phyloP scores from a whole-genome alignment of 2,113 vertebrate genomes.

The Anhinga anhinga region DNA sequence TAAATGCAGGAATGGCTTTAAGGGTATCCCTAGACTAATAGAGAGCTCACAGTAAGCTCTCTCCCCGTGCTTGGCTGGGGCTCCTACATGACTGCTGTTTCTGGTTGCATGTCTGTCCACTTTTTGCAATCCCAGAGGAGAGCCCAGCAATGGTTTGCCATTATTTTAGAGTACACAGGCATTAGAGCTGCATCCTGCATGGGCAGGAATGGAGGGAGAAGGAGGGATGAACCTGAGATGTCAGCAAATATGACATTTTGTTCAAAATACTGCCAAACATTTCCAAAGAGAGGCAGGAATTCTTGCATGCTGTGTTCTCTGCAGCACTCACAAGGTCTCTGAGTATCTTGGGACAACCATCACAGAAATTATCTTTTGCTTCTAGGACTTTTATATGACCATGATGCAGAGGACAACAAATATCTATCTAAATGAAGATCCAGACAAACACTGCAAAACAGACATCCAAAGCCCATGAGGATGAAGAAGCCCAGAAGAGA shows the following conservation, averaged over 20 bases:
- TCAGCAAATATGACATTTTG: not conserved
- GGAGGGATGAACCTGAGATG: not conserved
- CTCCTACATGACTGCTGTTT: not conserved
- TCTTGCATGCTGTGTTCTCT: not conserved
- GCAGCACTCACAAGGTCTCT: not conserved
- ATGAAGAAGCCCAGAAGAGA: not conserved
- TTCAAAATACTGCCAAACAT: not conserved
- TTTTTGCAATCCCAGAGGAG: not conserved
- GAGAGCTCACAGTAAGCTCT: not conserved
- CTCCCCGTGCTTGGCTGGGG: not conserved
- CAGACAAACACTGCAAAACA: not conserved
- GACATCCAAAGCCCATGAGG: not conserved
- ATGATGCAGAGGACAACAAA: not conserved
- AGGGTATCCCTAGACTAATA: not conserved
- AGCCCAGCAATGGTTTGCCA: not conserved
- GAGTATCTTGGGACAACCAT: not conserved
- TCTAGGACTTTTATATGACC: not conserved
- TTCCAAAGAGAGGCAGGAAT: not conserved
- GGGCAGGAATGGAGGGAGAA: not conserved
- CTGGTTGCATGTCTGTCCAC: not conserved
- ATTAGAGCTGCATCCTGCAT: not conserved
- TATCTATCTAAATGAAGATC: not conserved
- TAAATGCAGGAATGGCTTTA: not conserved
- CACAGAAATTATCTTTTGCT: not conserved
- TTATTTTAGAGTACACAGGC: not conserved